A percentile compares a stretch with the other conserved stretches of the same genome.
These are phyloP conservation scores for Oxytorus armatus DNA, from an alignment of 2,888 invertebrate species.

Conservation along the genomic window DNA sequence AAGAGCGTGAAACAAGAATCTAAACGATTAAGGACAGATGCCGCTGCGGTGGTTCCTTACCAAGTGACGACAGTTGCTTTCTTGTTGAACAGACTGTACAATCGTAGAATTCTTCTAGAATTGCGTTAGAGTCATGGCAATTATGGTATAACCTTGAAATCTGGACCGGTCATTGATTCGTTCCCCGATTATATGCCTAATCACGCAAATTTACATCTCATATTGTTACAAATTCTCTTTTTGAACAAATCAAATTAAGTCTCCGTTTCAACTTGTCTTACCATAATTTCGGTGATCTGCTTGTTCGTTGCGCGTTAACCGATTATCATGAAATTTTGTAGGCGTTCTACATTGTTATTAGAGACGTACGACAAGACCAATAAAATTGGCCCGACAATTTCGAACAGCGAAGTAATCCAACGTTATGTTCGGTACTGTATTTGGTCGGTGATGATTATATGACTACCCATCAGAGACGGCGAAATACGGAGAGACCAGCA, in stretches of 20 bases:
- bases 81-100: no score
- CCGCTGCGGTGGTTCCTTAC: no score
- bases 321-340: no score
- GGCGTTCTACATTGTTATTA: no score
- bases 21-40: no score
- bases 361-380: no score
- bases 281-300: no score
- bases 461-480: slow-evolving; percentile 76
- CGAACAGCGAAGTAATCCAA: slow-evolving; percentile 75
- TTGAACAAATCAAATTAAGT: slow-evolving; percentile 10
- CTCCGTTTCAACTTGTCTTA: slow-evolving; percentile 5
- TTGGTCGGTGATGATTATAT: slow-evolving; percentile 81
- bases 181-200: slow-evolving; percentile 32
- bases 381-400: not conserved
- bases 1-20: no score
- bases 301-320: no score
- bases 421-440: slow-evolving; percentile 79
- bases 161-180: slow-evolving; percentile 55
- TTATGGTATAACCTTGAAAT: slow-evolving; percentile 54
- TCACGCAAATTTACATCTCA: slow-evolving; percentile 26
- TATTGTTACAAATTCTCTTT: slow-evolving; percentile 50
- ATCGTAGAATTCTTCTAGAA: slow-evolving; percentile 64
- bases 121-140: slow-evolving; percentile 66
- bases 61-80: no score
- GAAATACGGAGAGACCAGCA: slow-evolving; percentile 70